phyloP scores from a whole-genome alignment of 2,888 invertebrate genomes.

The Leptopilina myrica region DNA sequence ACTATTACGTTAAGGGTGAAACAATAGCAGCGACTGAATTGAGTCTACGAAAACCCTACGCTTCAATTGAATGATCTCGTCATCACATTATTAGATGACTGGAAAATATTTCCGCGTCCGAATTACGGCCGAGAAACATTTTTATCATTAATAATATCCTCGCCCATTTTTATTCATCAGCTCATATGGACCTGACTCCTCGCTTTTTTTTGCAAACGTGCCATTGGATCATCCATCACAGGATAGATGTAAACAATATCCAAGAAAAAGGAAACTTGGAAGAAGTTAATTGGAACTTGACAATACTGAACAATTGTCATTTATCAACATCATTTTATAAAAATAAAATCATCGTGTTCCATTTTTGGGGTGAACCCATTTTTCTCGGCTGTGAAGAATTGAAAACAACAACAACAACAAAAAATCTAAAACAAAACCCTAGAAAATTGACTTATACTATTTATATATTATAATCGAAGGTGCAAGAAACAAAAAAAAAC shows the following conservation, averaged over 20 bases:
- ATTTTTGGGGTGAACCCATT: constrained; percentile 6
- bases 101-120: constrained; percentile 28
- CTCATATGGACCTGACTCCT: constrained; percentile 6
- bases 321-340: background rate
- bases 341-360: constrained; percentile 9
- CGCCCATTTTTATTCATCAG: constrained; percentile 23
- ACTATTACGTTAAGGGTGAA: constrained; percentile 79
- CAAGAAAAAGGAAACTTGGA: background rate
- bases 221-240: constrained; percentile 3
- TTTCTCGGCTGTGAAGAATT: constrained; percentile 16
- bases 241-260: background rate
- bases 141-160: background rate
- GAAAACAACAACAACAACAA: background rate
- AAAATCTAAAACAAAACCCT: background rate
- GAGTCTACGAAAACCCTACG: constrained; percentile 70
- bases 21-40: constrained; percentile 72
- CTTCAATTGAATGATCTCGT: constrained; percentile 67
- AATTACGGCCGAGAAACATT: constrained; percentile 25
- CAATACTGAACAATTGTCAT: constrained; percentile 4
- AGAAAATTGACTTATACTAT: constrained; percentile 5
- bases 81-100: constrained; percentile 14
- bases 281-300: background rate
- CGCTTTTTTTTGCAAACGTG: constrained; percentile 19
- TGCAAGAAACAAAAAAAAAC: background rate
- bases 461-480: too few relatives aligned